A percentile compares a stretch with the other conserved stretches of the same genome.
Conservation (phyloP, 2,797 vertebrate genomes). For the Aplochiton taeniatus region DNA sequence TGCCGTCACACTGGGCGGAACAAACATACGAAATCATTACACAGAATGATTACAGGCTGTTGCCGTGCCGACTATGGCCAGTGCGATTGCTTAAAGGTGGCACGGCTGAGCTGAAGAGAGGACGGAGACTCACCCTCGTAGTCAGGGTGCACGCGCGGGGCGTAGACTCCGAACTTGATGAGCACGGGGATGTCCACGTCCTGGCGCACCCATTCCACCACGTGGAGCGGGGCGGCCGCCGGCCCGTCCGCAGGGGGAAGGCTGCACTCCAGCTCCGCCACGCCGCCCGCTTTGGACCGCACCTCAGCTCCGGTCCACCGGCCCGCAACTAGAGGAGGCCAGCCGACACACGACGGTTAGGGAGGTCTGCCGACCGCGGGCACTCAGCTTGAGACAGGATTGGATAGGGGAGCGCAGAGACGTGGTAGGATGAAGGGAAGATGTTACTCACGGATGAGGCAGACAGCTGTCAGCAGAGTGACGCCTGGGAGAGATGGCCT, state of each 20-base stretch:
- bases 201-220: conserved; percentile 92
- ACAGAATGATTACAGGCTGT: no score
- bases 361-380: no score
- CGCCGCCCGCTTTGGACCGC: conserved; percentile 76
- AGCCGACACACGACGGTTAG: neutral
- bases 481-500: conserved; percentile 54
- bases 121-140: conserved; percentile 82
- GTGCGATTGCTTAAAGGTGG: neutral
- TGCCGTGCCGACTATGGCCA: no score
- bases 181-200: conserved; percentile 89
- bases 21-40: no score
- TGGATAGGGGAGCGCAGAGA: neutral
- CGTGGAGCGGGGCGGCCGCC: conserved; percentile 71
- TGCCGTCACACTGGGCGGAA: no score
- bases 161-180: conserved; percentile 89
- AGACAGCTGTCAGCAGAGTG: conserved; percentile 45
- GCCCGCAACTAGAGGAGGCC: conserved; percentile 27
- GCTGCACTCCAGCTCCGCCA: conserved; percentile 79
- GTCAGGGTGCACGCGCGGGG: conserved; percentile 84
- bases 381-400: no score
- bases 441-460: conserved; percentile 67
- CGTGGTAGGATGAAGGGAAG: conserved; percentile 8
- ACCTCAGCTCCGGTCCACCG: conserved; percentile 61
- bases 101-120: neutral
- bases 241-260: conserved; percentile 45